Evolutionary conservation across 2,888 invertebrate species (phyloP).

Genomic region (Busseola fusca): DNA sequence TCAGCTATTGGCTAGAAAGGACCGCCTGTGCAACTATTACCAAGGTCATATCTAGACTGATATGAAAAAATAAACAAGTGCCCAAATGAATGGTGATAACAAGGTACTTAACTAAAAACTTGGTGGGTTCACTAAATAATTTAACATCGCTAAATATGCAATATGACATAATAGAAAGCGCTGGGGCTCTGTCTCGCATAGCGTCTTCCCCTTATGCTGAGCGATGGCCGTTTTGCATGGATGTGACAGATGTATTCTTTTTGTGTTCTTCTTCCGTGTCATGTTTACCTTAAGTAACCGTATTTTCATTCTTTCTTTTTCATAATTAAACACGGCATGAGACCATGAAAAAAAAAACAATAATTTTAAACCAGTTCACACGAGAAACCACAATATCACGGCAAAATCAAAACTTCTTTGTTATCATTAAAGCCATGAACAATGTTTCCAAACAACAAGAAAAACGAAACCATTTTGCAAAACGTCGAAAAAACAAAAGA

Average conservation of each 20-base stretch:
- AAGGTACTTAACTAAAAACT: not conserved
- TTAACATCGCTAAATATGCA: conserved; percentile 9
- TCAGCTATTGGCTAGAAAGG: not conserved
- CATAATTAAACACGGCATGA: not conserved
- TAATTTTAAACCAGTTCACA: not conserved
- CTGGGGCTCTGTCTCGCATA: too few species aligned
- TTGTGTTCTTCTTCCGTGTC: too few species aligned
- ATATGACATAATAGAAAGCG: not conserved
- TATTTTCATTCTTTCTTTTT: too few species aligned
- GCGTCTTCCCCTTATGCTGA: too few species aligned
- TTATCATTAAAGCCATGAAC: not conserved
- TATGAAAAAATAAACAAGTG: not conserved
- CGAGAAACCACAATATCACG: not conserved
- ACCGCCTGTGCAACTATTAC: not conserved
- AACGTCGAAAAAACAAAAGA: conserved; percentile 16
- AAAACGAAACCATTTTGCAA: not conserved
- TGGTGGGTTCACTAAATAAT: conserved; percentile 1
- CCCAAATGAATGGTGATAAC: not conserved
- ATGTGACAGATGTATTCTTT: too few species aligned
- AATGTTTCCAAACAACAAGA: not conserved
- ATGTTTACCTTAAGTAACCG: too few species aligned
- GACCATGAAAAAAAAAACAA: not conserved
- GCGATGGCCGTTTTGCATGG: too few species aligned
- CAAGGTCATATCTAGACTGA: not conserved
- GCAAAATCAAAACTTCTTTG: not conserved